Evolutionary conservation across 2,113 vertebrate genomes (phyloP).

Genomic region (Scolopax mira): DNA sequence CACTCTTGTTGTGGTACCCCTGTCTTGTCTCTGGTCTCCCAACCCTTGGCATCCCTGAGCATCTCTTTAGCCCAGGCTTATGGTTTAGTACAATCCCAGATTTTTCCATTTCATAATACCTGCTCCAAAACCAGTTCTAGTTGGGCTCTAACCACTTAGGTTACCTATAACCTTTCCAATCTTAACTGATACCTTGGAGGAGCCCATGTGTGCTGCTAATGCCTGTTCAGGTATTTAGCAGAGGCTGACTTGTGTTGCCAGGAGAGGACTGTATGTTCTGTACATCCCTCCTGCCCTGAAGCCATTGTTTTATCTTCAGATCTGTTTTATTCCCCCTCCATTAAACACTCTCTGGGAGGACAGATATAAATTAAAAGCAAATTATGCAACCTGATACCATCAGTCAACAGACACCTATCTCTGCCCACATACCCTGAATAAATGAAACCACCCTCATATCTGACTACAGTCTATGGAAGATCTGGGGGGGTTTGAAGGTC

Average conservation of each 20-base stretch:
- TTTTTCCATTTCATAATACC: not conserved
- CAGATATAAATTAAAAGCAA: slow-evolving; percentile 54
- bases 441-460: not conserved
- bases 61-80: not conserved
- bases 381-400: slow-evolving; percentile 48
- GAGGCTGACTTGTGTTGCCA: not conserved
- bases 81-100: not conserved
- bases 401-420: slow-evolving; percentile 25
- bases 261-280: not conserved
- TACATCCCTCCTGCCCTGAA: not conserved
- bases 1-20: not conserved
- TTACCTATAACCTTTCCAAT: not conserved
- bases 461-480: not conserved
- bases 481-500: slow-evolving; percentile 2
- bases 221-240: not conserved
- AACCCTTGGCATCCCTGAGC: not conserved
- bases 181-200: not conserved
- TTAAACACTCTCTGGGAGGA: not conserved
- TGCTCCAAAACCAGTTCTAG: not conserved
- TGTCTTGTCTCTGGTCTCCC: not conserved
- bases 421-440: not conserved
- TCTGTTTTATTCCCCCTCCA: not conserved
- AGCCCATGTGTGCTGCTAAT: not conserved
- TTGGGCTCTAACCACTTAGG: not conserved
- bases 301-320: slow-evolving; percentile 10